Base-by-base conservation (phyloP, 2,113 vertebrate genomes). In the Eretmochelys imbricata region DNA sequence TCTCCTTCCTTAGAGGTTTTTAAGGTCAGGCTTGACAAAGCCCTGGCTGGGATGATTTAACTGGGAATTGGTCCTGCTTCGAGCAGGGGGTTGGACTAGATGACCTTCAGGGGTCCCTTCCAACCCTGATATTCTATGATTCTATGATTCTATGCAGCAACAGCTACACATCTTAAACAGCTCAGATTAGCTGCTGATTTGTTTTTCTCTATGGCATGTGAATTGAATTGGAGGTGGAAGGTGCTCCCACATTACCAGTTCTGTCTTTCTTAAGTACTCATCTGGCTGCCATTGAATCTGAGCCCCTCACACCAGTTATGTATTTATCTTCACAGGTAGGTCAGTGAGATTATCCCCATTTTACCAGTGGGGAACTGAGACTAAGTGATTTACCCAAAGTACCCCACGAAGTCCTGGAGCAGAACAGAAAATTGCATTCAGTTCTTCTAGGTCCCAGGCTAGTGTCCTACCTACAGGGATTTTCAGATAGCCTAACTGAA, bases 221-320 rank as follows among this genome's bases (percentile, higher is more conserved):
- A 84, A 89, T 6, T 79, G 8, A 83, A 53, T 91, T 91, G 80
- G 57, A 57, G 25, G 27, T 83, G 31, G 49, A 75, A 88, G 85
- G 3, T 57, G 1, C 46, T 85, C 19, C 31, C 48, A 8, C 29
- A 24, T 42, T 29, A 46, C 7, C 1, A 2, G 10, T 80, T 20
- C 51, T 48, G 75, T 8, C 3, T 76, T 5, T 69, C 7, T n/a
- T 17, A n/a, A 69, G 62, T n/a, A 19, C 16, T 19, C 31, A 17
- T 16, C 31, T 69, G 62, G 35, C 62, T 69, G 42, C 72, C n/a
- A 46, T 46, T 12, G 72, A 12, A 46, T 76, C 10, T 42, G 38
- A 22, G 10, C 72, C 4, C 10, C 22, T 19, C 38, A 38, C 72
- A 46, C 6, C 3, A 38, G 22, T 50, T 5, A 5, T 62, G 5